A percentile compares a stretch with the other conserved stretches of the same genome.
phyloP scores from a whole-genome alignment of 2,113 vertebrate genomes.

The Oncorhynchus kisutch region DNA sequence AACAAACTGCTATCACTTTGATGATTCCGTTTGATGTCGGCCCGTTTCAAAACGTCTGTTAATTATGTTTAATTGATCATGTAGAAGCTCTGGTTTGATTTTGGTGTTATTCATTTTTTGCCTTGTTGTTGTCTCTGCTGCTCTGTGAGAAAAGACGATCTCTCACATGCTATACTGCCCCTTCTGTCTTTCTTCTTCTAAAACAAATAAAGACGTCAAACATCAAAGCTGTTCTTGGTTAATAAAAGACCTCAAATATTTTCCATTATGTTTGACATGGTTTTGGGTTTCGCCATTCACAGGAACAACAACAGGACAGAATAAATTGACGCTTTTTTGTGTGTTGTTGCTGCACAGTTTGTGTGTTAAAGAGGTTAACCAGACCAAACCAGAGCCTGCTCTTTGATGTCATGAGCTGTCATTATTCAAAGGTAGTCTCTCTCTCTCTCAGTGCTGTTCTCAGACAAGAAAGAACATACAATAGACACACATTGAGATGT shows the following conservation, averaged over 20 bases:
- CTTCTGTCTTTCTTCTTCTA: slow-evolving; percentile 76
- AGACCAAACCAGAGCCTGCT: slow-evolving; percentile 73
- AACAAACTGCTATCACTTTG: slow-evolving; percentile 65
- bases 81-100: slow-evolving; percentile 61
- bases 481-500: not conserved
- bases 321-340: slow-evolving; percentile 75
- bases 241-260: slow-evolving; percentile 88
- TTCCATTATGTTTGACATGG: slow-evolving; percentile 91
- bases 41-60: slow-evolving; percentile 52
- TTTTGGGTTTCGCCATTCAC: slow-evolving; percentile 88
- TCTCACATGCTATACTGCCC: slow-evolving; percentile 67
- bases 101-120: slow-evolving; percentile 51
- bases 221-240: slow-evolving; percentile 92
- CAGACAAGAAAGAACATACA: slow-evolving; percentile 22
- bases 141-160: slow-evolving; percentile 58
- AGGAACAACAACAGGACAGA: slow-evolving; percentile 79
- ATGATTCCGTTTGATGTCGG: slow-evolving; percentile 67
- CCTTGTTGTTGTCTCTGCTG: slow-evolving; percentile 29
- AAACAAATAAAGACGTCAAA: slow-evolving; percentile 81
- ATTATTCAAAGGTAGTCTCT: slow-evolving; percentile 87
- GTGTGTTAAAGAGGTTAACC: slow-evolving; percentile 78
- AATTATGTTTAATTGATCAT: slow-evolving; percentile 76
- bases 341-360: slow-evolving; percentile 61
- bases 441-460: slow-evolving; percentile 45
- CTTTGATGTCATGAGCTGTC: slow-evolving; percentile 83